Evolutionary conservation across 1,140 invertebrate genomes (phyloP), one percentile per base, ranked within the genome.

Genomic region (Cyclina sinensis): DNA sequence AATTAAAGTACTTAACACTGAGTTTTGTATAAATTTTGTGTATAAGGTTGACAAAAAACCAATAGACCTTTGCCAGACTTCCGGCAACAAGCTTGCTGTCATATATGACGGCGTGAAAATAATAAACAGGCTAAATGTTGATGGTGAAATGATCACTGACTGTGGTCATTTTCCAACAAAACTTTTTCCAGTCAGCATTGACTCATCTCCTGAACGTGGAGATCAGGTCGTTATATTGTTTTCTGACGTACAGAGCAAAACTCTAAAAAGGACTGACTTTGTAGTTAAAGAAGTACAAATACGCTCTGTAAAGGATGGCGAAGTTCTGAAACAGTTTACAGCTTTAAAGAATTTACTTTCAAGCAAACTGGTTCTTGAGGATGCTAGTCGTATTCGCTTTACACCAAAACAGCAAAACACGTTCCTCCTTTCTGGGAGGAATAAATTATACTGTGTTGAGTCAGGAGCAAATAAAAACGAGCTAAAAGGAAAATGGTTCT

Each of bases 21-120:
- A 81, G 9, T 59, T 51, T 62, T 46, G n/a, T 39, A 18, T 81
- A 39, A 12, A 32, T 12, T 37, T 51, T 16, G 57, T n/a, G 35
- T 65, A 59, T 39, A 30, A 43, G 32, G 11, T 81, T 12, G 21
- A 43, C 39, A 54, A 32, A 37, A 39, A 24, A 27, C 79, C 54
- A 3, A 81, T 81, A 39, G 79, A 81, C 24, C 62, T 81, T 54
- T 81, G 79, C 43, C 35, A 62, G 9, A 32, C 57, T 59, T 46
- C 54, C 24, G 16, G 32, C 5, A 62, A 65, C 24, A 16, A 39
- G 21, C n/a, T 62, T 14, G 79, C 39, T 59, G 35, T 37, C 9
- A 30, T 59, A 16, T 62, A 12, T 59, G 32, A 81, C 21, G 59
- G 27, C 21, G 21, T n/a, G 30, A 39, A 39, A 39, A 43, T 11